Conservation (phyloP, 2,888 invertebrate genomes). For the Linnaemya vulpina region DNA sequence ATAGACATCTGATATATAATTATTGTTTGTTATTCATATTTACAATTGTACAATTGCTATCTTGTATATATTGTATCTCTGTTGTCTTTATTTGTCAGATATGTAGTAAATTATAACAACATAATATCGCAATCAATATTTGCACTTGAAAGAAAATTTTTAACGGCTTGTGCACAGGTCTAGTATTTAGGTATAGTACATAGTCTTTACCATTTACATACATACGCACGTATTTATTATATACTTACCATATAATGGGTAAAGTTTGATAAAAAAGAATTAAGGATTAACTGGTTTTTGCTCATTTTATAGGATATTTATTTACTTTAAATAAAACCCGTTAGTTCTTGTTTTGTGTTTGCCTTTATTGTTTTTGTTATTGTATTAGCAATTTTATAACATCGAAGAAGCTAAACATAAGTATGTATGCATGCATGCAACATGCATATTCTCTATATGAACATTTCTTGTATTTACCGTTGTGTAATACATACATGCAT, state of each 20-base stretch:
- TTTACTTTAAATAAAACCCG: slow-evolving; percentile 22
- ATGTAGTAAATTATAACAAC: too few relatives aligned
- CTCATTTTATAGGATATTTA: slow-evolving; percentile 47
- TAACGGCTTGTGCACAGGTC: too few relatives aligned
- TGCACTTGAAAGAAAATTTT: too few relatives aligned
- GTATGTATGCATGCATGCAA: not conserved
- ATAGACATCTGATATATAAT: too few relatives aligned
- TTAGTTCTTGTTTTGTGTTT: slow-evolving; percentile 24
- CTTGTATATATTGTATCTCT: too few relatives aligned
- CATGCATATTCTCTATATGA: too few relatives aligned
- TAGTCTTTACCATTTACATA: not conserved
- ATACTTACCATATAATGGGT: slow-evolving; percentile 34
- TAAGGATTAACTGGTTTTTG: not conserved
- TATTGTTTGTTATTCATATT: too few relatives aligned
- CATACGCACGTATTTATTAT: not conserved
- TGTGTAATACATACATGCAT: too few relatives aligned
- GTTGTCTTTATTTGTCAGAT: too few relatives aligned
- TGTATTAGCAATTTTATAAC: slow-evolving; percentile 25
- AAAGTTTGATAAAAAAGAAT: slow-evolving; percentile 12
- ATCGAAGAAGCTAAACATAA: not conserved
- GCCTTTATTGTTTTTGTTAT: not conserved
- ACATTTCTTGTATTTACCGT: too few relatives aligned
- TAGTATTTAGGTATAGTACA: not conserved
- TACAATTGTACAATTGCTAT: too few relatives aligned
- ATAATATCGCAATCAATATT: too few relatives aligned